Conservation (phyloP, 2,888 invertebrate genomes). For the Rhagonycha fulva region DNA sequence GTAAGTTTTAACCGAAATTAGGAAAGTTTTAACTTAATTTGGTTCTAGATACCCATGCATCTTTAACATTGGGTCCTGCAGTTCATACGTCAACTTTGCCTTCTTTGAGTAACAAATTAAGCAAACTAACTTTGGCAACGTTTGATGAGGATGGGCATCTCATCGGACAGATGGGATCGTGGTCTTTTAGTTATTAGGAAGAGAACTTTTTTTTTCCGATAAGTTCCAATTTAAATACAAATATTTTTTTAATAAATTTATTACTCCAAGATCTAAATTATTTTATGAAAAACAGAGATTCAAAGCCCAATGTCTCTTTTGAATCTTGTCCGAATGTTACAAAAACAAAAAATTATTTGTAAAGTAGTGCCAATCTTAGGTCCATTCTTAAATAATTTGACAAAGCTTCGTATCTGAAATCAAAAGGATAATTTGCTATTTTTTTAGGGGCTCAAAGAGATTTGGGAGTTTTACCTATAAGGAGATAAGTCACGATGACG, state of each 20-base stretch:
- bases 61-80: slow-evolving; percentile 50
- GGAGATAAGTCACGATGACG: slow-evolving; percentile 64
- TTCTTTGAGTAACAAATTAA: slow-evolving; percentile 81
- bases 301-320: not conserved
- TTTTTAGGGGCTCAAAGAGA: not conserved
- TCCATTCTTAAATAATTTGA: slow-evolving; percentile 41
- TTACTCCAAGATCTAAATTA: not conserved
- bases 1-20: slow-evolving; percentile 40
- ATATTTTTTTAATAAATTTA: not conserved
- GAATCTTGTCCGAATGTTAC: too few relatives aligned
- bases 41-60: slow-evolving; percentile 55
- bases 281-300: not conserved
- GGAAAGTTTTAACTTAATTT: not conserved
- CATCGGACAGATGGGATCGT: slow-evolving; percentile 86
- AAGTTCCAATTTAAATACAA: not conserved
- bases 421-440: too few relatives aligned
- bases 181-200: slow-evolving; percentile 65
- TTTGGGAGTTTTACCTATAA: slow-evolving; percentile 43
- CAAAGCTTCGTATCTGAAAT: slow-evolving; percentile 44
- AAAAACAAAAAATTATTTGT: not conserved
- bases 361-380: slow-evolving; percentile 21
- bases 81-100: slow-evolving; percentile 56
- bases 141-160: slow-evolving; percentile 89
- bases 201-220: not conserved
- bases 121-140: slow-evolving; percentile 83